Conservation (phyloP, 2,113 vertebrate species). For the Gopherus flavomarginatus region DNA sequence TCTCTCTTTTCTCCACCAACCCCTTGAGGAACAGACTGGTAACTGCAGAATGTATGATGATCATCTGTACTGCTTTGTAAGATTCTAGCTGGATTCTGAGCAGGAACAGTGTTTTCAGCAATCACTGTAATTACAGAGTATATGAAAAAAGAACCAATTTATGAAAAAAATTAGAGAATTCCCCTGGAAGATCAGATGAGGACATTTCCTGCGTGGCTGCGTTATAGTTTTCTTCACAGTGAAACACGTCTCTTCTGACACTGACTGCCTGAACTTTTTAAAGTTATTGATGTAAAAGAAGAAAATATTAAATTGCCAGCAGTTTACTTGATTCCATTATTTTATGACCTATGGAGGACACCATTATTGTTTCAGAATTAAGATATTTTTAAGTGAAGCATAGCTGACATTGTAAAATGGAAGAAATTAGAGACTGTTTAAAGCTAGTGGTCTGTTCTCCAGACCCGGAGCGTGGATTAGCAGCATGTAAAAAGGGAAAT, state of each 20-base stretch:
- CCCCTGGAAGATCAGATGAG: slow-evolving; percentile 26
- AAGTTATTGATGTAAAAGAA: slow-evolving; percentile 57
- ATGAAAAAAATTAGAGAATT: slow-evolving; percentile 13
- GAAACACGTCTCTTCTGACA: slow-evolving; percentile 13
- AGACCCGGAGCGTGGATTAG: slow-evolving; percentile 41
- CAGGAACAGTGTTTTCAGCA: neutral
- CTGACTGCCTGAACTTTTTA: slow-evolving; percentile 20
- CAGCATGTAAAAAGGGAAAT: slow-evolving; percentile 37
- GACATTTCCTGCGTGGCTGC: neutral
- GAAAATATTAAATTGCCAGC: slow-evolving; percentile 38
- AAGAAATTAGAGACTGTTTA: slow-evolving; percentile 35
- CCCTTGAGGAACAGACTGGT: neutral
- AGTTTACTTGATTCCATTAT: slow-evolving; percentile 23
- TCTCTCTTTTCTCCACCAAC: neutral
- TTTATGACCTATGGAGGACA: slow-evolving; percentile 36
- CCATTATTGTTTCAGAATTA: slow-evolving; percentile 44
- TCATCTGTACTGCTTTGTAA: neutral
- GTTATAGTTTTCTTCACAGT: slow-evolving; percentile 18
- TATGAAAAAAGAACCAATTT: neutral
- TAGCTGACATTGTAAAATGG: slow-evolving; percentile 14
- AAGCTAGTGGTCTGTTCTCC: neutral
- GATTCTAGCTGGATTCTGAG: neutral
- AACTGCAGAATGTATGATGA: slow-evolving; percentile 1
- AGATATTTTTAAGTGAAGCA: slow-evolving; percentile 25
- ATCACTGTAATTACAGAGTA: neutral